These are phyloP conservation scores for Tenthredo distinguenda DNA, from an alignment of 2,888 invertebrate genomes.

Conservation along the genomic window DNA sequence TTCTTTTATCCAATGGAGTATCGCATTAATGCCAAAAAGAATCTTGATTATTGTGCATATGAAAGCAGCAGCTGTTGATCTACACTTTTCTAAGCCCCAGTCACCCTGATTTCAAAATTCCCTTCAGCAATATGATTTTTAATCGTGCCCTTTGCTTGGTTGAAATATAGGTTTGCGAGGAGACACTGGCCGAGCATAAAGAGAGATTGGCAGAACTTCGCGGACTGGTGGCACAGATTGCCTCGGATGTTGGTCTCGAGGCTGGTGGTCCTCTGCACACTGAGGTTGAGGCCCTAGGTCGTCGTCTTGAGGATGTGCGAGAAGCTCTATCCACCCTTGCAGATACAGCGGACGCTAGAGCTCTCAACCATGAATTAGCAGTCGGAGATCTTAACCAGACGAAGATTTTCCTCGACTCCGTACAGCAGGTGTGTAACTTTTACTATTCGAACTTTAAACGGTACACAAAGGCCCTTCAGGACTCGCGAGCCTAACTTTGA, in stretches of 20 bases:
- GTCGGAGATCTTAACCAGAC: conserved; percentile 81
- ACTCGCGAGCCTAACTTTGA: background rate
- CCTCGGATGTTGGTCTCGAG: conserved; percentile 88
- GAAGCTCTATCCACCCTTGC: conserved; percentile 87
- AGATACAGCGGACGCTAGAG: conserved; percentile 88
- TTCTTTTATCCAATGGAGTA: background rate
- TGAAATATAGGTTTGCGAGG: conserved; percentile 85
- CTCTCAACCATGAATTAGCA: conserved; percentile 80
- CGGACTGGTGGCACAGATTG: conserved; percentile 88
- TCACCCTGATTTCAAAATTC: background rate
- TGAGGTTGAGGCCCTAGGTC: conserved; percentile 88
- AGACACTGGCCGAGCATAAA: conserved; percentile 86
- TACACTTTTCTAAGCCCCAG: background rate
- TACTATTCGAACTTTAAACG: background rate
- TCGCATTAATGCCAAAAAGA: background rate
- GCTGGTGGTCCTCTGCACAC: conserved; percentile 86
- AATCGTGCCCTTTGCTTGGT: background rate
- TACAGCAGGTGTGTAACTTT: conserved; percentile 84
- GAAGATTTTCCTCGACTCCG: conserved; percentile 84
- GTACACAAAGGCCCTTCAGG: background rate
- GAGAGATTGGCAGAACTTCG: conserved; percentile 85
- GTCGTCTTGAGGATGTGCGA: conserved; percentile 87
- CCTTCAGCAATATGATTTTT: background rate
- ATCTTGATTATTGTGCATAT: background rate
- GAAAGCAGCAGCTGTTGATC: background rate